These are phyloP conservation scores for Teleogryllus occipitalis DNA, from an alignment of 1,140 invertebrate genomes.

Conservation along the genomic window DNA sequence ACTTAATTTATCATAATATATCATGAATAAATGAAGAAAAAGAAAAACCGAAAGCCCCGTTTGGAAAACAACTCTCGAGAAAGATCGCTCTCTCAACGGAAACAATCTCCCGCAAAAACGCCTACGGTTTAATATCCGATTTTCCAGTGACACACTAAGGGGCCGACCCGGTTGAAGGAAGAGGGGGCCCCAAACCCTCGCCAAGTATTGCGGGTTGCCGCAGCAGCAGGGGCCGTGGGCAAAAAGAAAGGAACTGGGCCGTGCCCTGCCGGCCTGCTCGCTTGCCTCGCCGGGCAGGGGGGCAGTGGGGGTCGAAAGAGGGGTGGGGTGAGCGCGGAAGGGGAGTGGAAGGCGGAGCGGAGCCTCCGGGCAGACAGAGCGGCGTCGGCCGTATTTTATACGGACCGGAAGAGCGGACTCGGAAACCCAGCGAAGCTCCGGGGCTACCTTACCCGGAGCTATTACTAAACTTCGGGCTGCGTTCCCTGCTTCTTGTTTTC, in stretches of 20 bases:
- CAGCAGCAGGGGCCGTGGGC: neutral
- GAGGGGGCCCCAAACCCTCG: neutral
- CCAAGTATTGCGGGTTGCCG: too few species aligned
- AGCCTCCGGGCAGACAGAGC: neutral
- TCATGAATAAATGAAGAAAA: too few species aligned
- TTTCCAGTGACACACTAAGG: neutral
- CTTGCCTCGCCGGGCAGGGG: too few species aligned
- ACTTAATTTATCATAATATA: too few species aligned
- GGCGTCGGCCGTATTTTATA: neutral
- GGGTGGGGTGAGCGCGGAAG: neutral
- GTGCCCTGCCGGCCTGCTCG: too few species aligned
- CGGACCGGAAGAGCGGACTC: neutral
- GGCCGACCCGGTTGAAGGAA: neutral
- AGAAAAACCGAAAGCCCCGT: neutral
- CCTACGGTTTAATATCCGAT: neutral
- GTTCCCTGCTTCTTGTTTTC: neutral
- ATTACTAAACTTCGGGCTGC: neutral
- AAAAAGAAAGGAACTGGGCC: neutral
- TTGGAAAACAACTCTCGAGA: neutral
- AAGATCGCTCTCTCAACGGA: neutral
- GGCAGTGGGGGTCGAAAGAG: neutral
- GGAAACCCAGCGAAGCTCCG: neutral
- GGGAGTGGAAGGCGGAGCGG: neutral
- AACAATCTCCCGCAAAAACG: neutral
- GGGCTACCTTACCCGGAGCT: neutral